Base-by-base conservation (phyloP, 1,140 invertebrate species). In the Lineus longissimus region DNA sequence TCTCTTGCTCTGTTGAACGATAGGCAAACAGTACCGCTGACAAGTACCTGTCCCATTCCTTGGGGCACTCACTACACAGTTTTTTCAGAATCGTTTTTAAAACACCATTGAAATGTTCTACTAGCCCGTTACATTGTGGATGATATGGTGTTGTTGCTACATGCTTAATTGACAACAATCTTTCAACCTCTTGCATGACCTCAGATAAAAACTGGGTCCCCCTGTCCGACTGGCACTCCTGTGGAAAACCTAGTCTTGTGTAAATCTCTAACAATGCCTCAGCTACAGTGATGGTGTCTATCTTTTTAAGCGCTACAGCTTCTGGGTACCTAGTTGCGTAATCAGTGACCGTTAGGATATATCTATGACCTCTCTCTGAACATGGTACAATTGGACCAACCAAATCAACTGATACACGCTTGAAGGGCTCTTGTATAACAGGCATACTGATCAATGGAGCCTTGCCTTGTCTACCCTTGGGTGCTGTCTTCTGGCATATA, bases 161-260 rank as follows among this genome's bases (percentile, higher is more conserved):
- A 4, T 69, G 67, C n/a, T 63, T 61, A 2, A 77, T 60, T n/a
- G 62, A 56, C n/a, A 73, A 19, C 13, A 67, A 43, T 41, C 60
- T 67, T 15, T 43, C 54, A 2, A 75, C 27, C 31, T 74, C 62
- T 23, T 51, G 47, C 45, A 73, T 66, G 1, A 76, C 17, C 1
- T 67, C 45, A 11, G 74, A 79, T 9, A 69, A 73, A 65, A 84
- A 85, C 55, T 81, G 72, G n/a, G 78, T 63, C 29, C 76, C 78
- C 64, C 80, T 78, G 67, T 86, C 84, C 0, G 76, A 75, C 25
- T 84, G 72, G 15, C 84, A 41, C 43, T 70, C 72, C 31, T 76
- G 36, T 17, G 81, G 81, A 43, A 82, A 62, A 27, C 81, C 83
- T 60, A 81, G 70, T 27, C 73, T 66, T n/a, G 70, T 65, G 70